A percentile compares a stretch with the other conserved stretches of the same genome.
Evolutionary conservation across 2,113 vertebrate species (phyloP).

Genomic region (Protobothrops flavoviridis): DNA sequence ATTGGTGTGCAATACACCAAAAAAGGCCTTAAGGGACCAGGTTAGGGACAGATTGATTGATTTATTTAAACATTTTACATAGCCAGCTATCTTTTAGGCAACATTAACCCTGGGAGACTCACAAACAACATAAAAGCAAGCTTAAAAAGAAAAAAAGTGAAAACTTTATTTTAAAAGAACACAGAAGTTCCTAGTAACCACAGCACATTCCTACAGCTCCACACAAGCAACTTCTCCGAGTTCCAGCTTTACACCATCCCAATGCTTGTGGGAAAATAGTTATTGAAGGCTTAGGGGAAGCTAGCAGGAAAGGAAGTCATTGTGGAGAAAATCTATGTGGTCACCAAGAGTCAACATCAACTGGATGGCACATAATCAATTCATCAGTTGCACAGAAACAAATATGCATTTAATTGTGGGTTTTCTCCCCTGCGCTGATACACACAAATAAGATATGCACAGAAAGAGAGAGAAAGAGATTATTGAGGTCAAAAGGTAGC

Average conservation of each 20-base stretch:
- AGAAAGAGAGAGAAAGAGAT: conserved; percentile 11
- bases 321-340: neutral
- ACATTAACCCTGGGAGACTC: neutral
- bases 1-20: conserved; percentile 41
- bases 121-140: neutral
- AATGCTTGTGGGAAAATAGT: neutral
- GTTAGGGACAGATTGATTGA: neutral
- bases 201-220: neutral
- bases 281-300: neutral
- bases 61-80: neutral
- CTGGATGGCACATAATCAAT: neutral
- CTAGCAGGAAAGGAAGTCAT: neutral
- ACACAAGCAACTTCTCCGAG: neutral
- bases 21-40: neutral
- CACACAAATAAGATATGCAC: conserved; percentile 8
- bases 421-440: conserved; percentile 19
- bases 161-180: neutral
- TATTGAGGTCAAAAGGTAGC: conserved; percentile 54
- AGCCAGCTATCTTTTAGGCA: neutral
- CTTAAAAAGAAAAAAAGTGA: neutral
- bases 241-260: neutral
- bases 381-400: conserved; percentile 40
- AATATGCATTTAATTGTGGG: conserved; percentile 65
- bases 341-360: neutral
- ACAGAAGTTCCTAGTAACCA: neutral